Evolutionary conservation across 2,113 vertebrate genomes (phyloP), one percentile per base, ranked within the genome.

Genomic region (Illadopsis cleaveri): DNA sequence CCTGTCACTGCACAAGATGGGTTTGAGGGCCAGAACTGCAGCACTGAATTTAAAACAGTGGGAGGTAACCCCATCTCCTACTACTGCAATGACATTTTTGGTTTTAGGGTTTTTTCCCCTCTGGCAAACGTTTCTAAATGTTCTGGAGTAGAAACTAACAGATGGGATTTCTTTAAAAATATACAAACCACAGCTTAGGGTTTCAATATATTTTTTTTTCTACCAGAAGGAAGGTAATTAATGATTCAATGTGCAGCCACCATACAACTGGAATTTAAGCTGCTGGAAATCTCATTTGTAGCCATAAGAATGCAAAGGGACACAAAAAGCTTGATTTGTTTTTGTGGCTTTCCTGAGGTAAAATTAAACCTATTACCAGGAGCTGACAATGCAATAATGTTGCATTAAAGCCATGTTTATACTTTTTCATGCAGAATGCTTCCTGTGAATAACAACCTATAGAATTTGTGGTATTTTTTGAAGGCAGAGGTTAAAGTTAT

Each of bases 201-300:
- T 97, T 97, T 93, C 91, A 68, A 78, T 82, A 37, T 83, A 72
- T 95, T 58, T 58, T 25, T 89, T 90, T 57, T 5, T 35, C 54
- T 53, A 79, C 58, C 85, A 96, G 90, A 96, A 97, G 58, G 79
- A 80, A 93, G 70, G 77, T 98, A 97, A 98, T 98, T 97, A 98
- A 97, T 95, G 97, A 97, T 97, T 97, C 97, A 93, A 94, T 72
- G 86, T 96, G 87, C 93, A 97, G 89, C 84, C 81, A 94, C 91
- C 91, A 75, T 84, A 95, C 83, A 83, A 83, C 85, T 95, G 87
- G 96, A 97, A 95, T 92, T 88, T 93, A 96, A 94, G 58, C 68
- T 25, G 93, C 95, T 97, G 94, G 97, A 97, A 97, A 93, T 95
- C 97, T 98, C 94, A 97, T 98, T 97, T 98, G 93, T 85, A 97